phyloP scores from a whole-genome alignment of 2,113 vertebrate genomes.

The Elachura formosa region DNA sequence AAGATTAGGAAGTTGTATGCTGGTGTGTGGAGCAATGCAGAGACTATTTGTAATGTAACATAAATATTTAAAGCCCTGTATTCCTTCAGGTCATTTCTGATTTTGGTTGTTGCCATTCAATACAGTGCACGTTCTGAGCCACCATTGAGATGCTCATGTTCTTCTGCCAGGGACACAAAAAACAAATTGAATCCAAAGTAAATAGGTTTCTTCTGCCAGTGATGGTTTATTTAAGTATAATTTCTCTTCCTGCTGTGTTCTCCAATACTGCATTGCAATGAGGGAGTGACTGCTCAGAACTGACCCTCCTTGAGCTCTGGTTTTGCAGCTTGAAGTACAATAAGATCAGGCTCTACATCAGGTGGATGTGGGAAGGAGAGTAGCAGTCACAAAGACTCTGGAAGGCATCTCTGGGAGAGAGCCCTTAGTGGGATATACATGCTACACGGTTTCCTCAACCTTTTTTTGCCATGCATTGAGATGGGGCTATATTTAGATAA shows the following conservation, averaged over 20 bases:
- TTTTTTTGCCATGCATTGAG: background rate
- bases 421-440: background rate
- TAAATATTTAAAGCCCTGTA: constrained; percentile 32
- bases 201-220: constrained; percentile 12
- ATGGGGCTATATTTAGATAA: background rate
- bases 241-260: background rate
- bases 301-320: background rate
- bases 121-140: rapidly evolving
- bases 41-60: background rate
- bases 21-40: background rate
- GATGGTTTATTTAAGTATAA: background rate
- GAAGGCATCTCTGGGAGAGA: background rate
- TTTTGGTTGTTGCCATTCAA: background rate
- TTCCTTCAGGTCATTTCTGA: background rate
- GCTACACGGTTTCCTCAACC: rapidly evolving
- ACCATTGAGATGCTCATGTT: background rate
- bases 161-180: background rate
- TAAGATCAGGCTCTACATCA: background rate
- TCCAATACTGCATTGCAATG: background rate
- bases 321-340: background rate
- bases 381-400: rapidly evolving
- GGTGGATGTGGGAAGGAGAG: background rate
- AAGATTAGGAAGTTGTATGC: background rate
- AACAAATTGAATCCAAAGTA: constrained; percentile 22
- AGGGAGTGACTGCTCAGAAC: background rate